phyloP scores from a whole-genome alignment of 1,140 invertebrate species.

The Drosophila sproati region DNA sequence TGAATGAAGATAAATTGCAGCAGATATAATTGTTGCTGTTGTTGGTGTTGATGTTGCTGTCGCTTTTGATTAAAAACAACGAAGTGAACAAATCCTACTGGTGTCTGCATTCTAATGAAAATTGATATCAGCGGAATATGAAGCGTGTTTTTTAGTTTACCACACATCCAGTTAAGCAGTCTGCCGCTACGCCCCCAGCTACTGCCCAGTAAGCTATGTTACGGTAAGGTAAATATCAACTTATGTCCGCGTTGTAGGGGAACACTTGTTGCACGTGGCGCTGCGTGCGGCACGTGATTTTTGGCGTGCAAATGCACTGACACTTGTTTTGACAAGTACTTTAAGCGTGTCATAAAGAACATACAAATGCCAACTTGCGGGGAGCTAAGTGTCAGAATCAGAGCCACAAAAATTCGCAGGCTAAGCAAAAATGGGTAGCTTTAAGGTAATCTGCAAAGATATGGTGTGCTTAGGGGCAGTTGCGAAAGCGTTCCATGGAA shows the following conservation, averaged over 20 bases:
- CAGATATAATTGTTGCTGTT: slow-evolving; percentile 9
- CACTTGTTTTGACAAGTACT: slow-evolving; percentile 56
- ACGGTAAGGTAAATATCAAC: slow-evolving; percentile 18
- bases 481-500: too few relatives aligned
- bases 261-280: slow-evolving; percentile 30
- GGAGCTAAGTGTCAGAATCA: background rate
- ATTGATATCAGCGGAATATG: slow-evolving; percentile 28
- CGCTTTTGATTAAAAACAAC: slow-evolving; percentile 29
- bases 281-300: slow-evolving; percentile 58
- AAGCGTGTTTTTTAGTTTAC: slow-evolving; percentile 4
- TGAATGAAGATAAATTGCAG: slow-evolving; percentile 66
- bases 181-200: background rate
- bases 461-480: background rate
- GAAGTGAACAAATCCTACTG: slow-evolving; percentile 6
- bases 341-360: slow-evolving; percentile 39
- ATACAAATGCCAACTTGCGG: background rate
- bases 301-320: slow-evolving; percentile 65
- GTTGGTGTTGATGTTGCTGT: background rate
- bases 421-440: background rate
- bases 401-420: too few relatives aligned
- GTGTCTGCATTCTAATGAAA: slow-evolving; percentile 31
- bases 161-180: background rate
- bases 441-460: slow-evolving; percentile 22
- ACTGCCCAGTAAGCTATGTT: slow-evolving; percentile 1
- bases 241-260: background rate